Evolutionary conservation across 1,140 invertebrate genomes (phyloP).

Genomic region (Zaprionus capensis): DNA sequence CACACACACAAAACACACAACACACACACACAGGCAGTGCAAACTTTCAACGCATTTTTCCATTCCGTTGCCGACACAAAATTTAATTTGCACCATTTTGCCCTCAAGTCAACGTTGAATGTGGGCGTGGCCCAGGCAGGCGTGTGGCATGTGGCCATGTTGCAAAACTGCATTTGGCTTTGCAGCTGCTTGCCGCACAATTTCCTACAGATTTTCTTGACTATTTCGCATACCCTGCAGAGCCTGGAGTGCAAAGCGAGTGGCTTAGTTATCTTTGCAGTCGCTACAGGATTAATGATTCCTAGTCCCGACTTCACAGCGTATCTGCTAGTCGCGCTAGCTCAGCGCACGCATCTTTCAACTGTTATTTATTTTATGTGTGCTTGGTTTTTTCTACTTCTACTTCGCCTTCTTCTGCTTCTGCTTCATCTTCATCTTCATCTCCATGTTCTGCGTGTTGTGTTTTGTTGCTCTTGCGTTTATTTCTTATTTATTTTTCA

Average conservation of each 20-base stretch:
- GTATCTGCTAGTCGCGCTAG: background rate
- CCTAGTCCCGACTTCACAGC: background rate
- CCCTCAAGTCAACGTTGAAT: slow-evolving; percentile 45
- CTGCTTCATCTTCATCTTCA: background rate
- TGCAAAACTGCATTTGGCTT: slow-evolving; percentile 72
- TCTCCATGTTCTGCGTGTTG: background rate
- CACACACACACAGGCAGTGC: slow-evolving; percentile 19
- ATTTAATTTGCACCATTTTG: slow-evolving; percentile 78
- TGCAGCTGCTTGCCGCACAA: slow-evolving; percentile 43
- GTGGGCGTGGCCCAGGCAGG: slow-evolving; percentile 42
- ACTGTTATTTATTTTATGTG: slow-evolving; percentile 21
- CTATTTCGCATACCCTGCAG: slow-evolving; percentile 1
- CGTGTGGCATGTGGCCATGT: slow-evolving; percentile 4
- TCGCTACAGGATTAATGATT: no score
- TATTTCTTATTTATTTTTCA: slow-evolving; percentile 81
- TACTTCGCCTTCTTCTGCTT: background rate
- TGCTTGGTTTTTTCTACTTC: background rate
- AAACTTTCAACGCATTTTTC: slow-evolving; percentile 48
- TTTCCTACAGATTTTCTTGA: slow-evolving; percentile 27
- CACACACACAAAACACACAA: slow-evolving; percentile 3
- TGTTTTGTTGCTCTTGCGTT: slow-evolving; percentile 16
- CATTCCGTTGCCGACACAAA: slow-evolving; percentile 66
- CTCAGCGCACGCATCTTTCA: background rate
- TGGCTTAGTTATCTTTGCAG: background rate
- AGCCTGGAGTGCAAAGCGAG: background rate